These are phyloP conservation scores for Percopsis transmontana DNA, from an alignment of 2,113 vertebrate genomes.

Conservation along the genomic window DNA sequence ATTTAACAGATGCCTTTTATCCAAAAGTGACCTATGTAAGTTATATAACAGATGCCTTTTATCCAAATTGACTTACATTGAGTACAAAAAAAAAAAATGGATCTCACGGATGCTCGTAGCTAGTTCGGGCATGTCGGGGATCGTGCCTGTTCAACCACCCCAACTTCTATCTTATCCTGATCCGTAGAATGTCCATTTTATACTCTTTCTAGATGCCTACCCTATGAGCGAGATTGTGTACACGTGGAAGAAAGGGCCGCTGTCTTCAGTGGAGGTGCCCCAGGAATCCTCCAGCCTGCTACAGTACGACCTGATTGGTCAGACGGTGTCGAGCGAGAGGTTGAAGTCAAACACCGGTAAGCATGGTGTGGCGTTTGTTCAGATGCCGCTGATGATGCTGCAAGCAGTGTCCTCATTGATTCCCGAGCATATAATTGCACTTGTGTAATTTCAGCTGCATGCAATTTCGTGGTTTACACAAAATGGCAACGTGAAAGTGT, in stretches of 20 bases:
- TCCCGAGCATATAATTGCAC: not conserved
- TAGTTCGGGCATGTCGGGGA: no score
- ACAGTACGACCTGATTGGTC: slow-evolving; percentile 83
- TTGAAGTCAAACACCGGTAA: slow-evolving; percentile 82
- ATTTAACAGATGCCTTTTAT: no score
- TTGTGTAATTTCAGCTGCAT: not conserved
- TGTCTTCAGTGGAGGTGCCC: slow-evolving; percentile 82
- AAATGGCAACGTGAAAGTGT: not conserved
- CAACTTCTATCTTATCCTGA: not conserved
- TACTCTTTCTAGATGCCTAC: slow-evolving; percentile 74
- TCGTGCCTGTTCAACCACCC: no score
- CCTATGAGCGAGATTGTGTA: slow-evolving; percentile 84
- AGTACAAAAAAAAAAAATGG: no score
- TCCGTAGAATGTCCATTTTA: no score
- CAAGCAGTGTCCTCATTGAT: not conserved
- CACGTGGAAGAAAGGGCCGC: slow-evolving; percentile 83
- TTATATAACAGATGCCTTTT: not conserved
- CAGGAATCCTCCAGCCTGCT: slow-evolving; percentile 82
- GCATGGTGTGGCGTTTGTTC: not conserved
- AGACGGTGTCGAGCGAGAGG: slow-evolving; percentile 81
- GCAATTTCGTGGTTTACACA: not conserved
- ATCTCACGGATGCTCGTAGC: no score
- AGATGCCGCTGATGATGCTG: not conserved
- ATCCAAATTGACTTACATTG: no score
- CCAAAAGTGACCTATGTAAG: no score